Evolutionary conservation across 1,140 invertebrate genomes (phyloP), one percentile per base, ranked within the genome.

Genomic region (Rhopalosiphum padi): DNA sequence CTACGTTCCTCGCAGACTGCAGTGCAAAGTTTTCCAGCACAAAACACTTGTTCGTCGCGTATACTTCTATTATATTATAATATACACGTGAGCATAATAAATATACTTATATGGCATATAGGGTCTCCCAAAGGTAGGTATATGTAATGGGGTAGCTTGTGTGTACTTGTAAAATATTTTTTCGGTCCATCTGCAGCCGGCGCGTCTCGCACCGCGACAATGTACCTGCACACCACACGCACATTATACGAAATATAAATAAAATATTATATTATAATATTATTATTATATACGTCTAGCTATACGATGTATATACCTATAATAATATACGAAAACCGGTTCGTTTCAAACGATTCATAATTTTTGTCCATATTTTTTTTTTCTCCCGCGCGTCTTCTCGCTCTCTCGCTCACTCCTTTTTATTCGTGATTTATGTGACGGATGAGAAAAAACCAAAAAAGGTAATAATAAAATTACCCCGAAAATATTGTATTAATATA

Each of bases 361-460:
- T 77, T 91, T 91, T 91, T 77, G 55, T 91, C 60, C 60, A 82
- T 48, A 35, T 91, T 25, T 82, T 82, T 82, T 82, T 37, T 46
- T 41, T 83, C 68, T 35, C 48, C 37, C 55, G 43, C 89, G 4
- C 89, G 23, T 22, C 89, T 60, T n/a, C 25, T 30, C 41, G 30
- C 11, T 35, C 68, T 48, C 51, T 35, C 37, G 46, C 60, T 37
- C 51, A 25, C 60, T 77, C n/a, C 60, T 77, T 77, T 77, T 77
- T n/a, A 77, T 77, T 77, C 91, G 91, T 93, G 91, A 93, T 93
- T 93, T 93, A 93, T 93, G 91, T 86, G 91, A 93, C 91, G 91
- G 91, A 93, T 53, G 91, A 53, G 85, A 77, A 41, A 90, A 90
- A 91, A 91, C 23, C 37, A 37, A 41, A 85, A 93, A 86, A 93